Conservation (phyloP, 1,140 invertebrate species). For the Pogonus chalceus region DNA sequence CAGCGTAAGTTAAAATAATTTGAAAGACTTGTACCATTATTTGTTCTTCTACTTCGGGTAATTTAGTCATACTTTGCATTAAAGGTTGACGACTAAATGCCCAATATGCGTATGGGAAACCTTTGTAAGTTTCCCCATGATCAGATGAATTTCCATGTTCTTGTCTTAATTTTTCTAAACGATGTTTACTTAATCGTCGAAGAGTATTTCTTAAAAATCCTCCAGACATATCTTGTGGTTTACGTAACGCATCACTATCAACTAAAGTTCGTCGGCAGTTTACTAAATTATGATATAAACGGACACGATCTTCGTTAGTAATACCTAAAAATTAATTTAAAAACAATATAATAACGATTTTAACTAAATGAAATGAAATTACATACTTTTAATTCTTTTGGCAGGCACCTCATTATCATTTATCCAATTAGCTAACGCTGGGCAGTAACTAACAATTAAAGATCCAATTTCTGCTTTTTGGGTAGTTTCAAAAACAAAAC, state of each 20-base stretch:
- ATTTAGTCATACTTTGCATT: constrained; percentile 68
- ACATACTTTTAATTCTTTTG: constrained; percentile 40
- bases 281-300: constrained; percentile 71
- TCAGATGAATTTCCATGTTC: constrained; percentile 60
- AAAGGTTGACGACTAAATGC: constrained; percentile 73
- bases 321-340: constrained; percentile 38
- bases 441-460: constrained; percentile 84
- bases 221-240: constrained; percentile 65
- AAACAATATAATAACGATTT: neutral
- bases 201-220: constrained; percentile 82
- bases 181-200: constrained; percentile 74
- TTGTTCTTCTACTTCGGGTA: constrained; percentile 81
- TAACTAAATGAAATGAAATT: neutral
- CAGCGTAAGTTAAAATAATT: constrained; percentile 67
- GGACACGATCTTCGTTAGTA: constrained; percentile 71
- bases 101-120: constrained; percentile 81
- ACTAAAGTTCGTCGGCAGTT: constrained; percentile 70
- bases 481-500: constrained; percentile 85
- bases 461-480: constrained; percentile 88
- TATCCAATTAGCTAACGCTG: constrained; percentile 73
- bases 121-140: constrained; percentile 76
- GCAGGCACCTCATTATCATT: constrained; percentile 67
- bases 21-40: constrained; percentile 71
- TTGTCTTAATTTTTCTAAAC: constrained; percentile 72
- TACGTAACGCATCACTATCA: constrained; percentile 68